A percentile compares a stretch with the other conserved stretches of the same genome.
These are phyloP conservation scores for Oriolus oriolus DNA, from an alignment of 2,113 vertebrate genomes.

Conservation along the genomic window DNA sequence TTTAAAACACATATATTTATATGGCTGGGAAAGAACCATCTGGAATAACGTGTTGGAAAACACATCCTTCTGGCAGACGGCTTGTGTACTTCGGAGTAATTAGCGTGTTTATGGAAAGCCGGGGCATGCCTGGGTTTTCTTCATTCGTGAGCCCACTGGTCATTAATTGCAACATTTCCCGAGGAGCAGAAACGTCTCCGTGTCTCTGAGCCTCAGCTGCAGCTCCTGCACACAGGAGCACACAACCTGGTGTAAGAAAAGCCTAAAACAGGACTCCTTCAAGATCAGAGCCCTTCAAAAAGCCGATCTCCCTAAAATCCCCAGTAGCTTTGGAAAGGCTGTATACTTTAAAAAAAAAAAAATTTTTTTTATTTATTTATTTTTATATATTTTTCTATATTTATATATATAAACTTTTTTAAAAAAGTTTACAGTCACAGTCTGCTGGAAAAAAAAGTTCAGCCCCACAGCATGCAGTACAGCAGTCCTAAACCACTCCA, in stretches of 20 bases:
- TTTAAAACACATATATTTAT: not conserved
- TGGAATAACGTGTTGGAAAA: not conserved
- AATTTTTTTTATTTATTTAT: too few species aligned
- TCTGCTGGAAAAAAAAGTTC: not conserved
- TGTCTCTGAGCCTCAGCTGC: not conserved
- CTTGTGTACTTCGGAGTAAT: not conserved
- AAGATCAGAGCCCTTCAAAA: not conserved
- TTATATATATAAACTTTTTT: too few species aligned
- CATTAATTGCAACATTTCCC: not conserved
- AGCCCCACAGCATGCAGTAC: not conserved
- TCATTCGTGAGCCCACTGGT: not conserved
- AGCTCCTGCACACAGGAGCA: too few species aligned
- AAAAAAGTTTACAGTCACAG: not conserved
- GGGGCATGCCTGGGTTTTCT: not conserved
- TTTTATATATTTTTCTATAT: too few species aligned
- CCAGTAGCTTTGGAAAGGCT: not conserved
- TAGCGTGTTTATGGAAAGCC: not conserved
- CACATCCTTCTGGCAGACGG: not conserved
- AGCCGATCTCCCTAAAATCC: not conserved
- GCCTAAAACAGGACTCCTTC: not conserved
- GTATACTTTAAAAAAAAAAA: not conserved
- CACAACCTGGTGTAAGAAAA: not conserved
- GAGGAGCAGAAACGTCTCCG: accelerated
- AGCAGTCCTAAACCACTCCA: too few species aligned
- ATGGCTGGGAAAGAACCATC: conserved; percentile 14